Evolutionary conservation across 2,113 vertebrate genomes (phyloP).

Genomic region (Eubucco bourcierii): DNA sequence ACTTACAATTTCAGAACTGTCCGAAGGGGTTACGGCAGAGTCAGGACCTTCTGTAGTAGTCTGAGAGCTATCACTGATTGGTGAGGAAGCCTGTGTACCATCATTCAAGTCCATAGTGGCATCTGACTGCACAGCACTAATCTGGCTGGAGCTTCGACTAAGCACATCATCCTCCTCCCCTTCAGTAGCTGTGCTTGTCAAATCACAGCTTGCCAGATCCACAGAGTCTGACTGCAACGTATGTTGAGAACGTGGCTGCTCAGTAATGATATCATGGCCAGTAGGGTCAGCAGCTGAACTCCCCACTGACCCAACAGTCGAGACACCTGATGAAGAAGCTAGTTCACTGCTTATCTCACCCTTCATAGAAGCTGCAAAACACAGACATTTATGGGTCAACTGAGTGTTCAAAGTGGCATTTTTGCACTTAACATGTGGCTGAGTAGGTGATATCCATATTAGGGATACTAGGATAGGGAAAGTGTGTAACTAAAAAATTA

Average conservation of each 20-base stretch:
- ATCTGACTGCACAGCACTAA: conserved; percentile 83
- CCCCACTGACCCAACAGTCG: conserved; percentile 69
- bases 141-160: conserved; percentile 89
- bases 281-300: conserved; percentile 60
- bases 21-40: conserved; percentile 94
- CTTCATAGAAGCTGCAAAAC: conserved; percentile 79
- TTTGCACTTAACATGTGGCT: background rate
- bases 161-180: conserved; percentile 83
- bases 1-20: conserved; percentile 97
- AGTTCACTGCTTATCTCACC: conserved; percentile 75
- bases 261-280: conserved; percentile 88
- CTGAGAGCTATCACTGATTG: conserved; percentile 95
- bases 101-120: conserved; percentile 77
- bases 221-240: conserved; percentile 90
- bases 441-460: too few species aligned
- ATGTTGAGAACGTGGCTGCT: conserved; percentile 94
- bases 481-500: background rate
- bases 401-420: background rate
- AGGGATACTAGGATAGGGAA: background rate
- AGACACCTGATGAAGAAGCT: conserved; percentile 74
- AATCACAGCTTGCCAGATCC: conserved; percentile 84
- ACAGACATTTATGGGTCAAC: background rate
- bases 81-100: conserved; percentile 87
- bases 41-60: conserved; percentile 98
- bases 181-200: conserved; percentile 71